Evolutionary conservation across 1,140 invertebrate genomes (phyloP).

Genomic region (Lordiphosa mommai): DNA sequence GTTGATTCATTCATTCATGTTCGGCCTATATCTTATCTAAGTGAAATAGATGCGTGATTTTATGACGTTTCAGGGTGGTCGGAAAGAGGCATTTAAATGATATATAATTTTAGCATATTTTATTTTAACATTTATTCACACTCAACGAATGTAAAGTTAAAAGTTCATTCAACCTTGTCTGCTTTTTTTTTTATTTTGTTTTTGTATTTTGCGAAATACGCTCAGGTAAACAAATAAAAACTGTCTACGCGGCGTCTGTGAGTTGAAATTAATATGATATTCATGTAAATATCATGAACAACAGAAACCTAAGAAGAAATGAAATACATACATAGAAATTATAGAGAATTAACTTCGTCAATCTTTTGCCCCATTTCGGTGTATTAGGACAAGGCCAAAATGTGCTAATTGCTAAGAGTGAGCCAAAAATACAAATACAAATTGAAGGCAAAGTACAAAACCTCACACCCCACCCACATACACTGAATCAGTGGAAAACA

Average conservation of each 20-base stretch:
- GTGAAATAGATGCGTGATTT: conserved; percentile 30
- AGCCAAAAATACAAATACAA: too few relatives aligned
- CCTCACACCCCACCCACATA: conserved; percentile 3
- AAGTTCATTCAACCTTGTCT: conserved; percentile 58
- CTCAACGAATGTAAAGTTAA: conserved; percentile 21
- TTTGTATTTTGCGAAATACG: conserved; percentile 17
- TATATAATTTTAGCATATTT: neutral
- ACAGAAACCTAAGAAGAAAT: conserved; percentile 24
- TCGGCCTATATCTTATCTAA: conserved; percentile 48
- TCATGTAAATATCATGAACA: conserved; percentile 15
- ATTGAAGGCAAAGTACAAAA: conserved; percentile 26
- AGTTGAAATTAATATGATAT: conserved; percentile 34
- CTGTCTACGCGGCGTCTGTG: conserved; percentile 46
- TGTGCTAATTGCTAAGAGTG: conserved; percentile 1
- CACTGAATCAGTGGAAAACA: neutral
- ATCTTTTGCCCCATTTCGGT: neutral
- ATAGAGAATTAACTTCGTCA: conserved; percentile 1
- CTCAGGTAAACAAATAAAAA: conserved; percentile 45
- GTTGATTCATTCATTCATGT: conserved; percentile 18
- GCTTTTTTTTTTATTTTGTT: too few relatives aligned
- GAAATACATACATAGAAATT: conserved; percentile 21
- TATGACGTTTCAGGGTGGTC: conserved; percentile 20
- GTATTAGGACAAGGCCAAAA: neutral
- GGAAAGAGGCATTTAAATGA: conserved; percentile 7
- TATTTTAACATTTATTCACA: neutral